Conservation (phyloP, 2,797 vertebrate species). For the Cygnus olor region DNA sequence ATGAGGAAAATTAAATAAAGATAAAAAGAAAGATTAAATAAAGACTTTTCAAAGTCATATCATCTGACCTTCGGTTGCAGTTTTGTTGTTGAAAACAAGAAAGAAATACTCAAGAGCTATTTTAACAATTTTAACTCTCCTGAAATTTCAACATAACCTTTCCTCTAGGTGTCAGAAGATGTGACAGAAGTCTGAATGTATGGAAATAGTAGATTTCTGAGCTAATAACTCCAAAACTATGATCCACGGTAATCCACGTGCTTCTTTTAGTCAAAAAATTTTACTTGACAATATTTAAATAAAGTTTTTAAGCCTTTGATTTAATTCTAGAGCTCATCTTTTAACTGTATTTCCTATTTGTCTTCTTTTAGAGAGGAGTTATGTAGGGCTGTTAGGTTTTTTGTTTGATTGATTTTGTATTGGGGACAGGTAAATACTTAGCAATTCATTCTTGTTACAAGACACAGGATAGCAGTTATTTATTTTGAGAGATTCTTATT, state of each 20-base stretch:
- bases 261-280: background rate
- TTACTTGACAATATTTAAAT: background rate
- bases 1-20: background rate
- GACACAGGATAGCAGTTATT: background rate
- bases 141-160: background rate
- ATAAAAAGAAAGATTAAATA: slow-evolving; percentile 16
- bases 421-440: background rate
- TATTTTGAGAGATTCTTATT: background rate
- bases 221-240: background rate
- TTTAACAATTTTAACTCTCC: background rate
- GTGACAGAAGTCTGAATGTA: background rate
- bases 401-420: background rate
- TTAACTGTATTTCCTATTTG: background rate
- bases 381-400: fast-evolving
- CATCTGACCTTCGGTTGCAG: background rate
- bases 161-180: background rate
- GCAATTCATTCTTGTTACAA: background rate
- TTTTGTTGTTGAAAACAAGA: background rate
- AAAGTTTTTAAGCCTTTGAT: background rate
- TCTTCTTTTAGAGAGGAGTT: background rate
- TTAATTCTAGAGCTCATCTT: background rate
- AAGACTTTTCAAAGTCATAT: background rate
- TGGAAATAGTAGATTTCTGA: background rate
- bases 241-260: fast-evolving
- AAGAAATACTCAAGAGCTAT: background rate